Conservation (phyloP, 2,888 invertebrate genomes). For the Nasonovia ribisnigri region DNA sequence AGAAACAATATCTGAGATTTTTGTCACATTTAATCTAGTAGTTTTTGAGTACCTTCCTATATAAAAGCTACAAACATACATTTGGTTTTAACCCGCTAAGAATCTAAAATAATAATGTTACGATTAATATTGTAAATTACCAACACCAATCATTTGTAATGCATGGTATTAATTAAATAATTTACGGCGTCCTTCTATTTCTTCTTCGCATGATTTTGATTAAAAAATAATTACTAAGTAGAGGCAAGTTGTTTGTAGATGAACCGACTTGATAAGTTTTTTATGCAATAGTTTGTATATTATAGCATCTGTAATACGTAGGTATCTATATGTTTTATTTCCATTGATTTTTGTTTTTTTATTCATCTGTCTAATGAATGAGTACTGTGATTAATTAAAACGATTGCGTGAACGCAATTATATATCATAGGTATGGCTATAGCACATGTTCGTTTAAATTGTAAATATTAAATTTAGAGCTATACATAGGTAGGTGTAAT, state of each 20-base stretch:
- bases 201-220: not conserved
- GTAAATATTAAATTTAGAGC: not conserved
- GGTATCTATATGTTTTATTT: not conserved
- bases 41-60: no score
- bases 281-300: not conserved
- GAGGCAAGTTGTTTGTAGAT: not conserved
- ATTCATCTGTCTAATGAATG: not conserved
- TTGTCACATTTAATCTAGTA: no score
- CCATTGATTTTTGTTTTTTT: not conserved
- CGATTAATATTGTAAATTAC: not conserved
- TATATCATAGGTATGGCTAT: no score
- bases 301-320: not conserved
- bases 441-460: not conserved
- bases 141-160: not conserved
- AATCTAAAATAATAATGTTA: not conserved
- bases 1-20: no score
- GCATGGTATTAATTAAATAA: not conserved
- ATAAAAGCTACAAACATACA: no score
- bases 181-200: not conserved
- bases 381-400: not conserved
- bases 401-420: no score
- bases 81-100: no score
- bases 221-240: not conserved
- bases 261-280: not conserved
- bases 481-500: not conserved